Conservation (phyloP, 2,888 invertebrate species). For the Celastrina argiolus region DNA sequence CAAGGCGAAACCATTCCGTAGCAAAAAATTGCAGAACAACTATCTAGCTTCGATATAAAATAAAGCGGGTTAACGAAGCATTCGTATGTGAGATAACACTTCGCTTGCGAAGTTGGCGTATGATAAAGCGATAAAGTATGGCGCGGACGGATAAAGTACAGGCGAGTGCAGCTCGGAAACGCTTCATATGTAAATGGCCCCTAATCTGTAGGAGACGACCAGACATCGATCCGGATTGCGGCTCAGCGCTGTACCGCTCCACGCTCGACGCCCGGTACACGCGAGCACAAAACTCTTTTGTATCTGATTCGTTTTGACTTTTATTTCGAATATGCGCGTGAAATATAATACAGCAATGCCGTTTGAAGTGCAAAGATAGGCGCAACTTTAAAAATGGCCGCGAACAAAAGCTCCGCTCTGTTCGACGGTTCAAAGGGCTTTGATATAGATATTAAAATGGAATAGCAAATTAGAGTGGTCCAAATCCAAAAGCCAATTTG, state of each 20-base stretch:
- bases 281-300: conserved; percentile 39
- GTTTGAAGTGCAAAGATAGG: conserved; percentile 18
- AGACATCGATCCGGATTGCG: conserved; percentile 62
- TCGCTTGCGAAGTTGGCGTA: not conserved
- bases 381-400: conserved; percentile 10
- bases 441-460: conserved; percentile 4
- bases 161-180: conserved; percentile 54
- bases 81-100: conserved; percentile 2
- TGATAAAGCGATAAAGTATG: not conserved
- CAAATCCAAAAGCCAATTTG: not conserved
- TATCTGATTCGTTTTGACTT: conserved; percentile 29
- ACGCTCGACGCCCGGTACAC: conserved; percentile 48
- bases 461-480: conserved; percentile 3
- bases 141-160: not conserved
- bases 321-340: conserved; percentile 24
- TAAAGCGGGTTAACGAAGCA: not conserved
- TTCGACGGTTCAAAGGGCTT: conserved; percentile 8
- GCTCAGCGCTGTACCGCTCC: conserved; percentile 54
- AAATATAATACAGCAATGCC: conserved; percentile 14
- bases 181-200: conserved; percentile 72
- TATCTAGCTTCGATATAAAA: not conserved
- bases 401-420: not conserved
- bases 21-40: not conserved
- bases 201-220: conserved; percentile 65
- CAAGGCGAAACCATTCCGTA: not conserved